These are phyloP conservation scores for Palloptera scutellata DNA, from an alignment of 2,888 invertebrate genomes.

Conservation along the genomic window DNA sequence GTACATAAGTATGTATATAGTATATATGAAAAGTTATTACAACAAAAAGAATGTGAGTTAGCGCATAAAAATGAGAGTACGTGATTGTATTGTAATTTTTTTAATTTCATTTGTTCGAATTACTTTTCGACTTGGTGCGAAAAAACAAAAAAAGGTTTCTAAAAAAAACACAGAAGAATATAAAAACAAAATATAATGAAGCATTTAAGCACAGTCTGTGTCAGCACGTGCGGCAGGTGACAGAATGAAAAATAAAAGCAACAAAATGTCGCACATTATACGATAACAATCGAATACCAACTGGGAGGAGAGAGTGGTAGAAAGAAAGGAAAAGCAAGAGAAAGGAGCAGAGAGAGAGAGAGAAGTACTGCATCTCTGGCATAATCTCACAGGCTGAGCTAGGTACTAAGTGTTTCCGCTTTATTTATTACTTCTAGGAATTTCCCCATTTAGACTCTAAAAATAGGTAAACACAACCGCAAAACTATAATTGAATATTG, in stretches of 20 bases:
- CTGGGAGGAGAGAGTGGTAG: too few species aligned
- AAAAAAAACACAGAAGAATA: too few species aligned
- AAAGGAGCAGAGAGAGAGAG: not conserved
- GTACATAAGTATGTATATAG: too few species aligned
- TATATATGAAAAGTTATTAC: too few species aligned
- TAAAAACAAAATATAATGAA: not conserved
- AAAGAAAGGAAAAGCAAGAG: too few species aligned
- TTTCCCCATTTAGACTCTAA: too few species aligned
- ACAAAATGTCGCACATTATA: too few species aligned
- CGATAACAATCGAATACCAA: too few species aligned
- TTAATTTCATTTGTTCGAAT: not conserved
- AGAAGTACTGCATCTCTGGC: not conserved
- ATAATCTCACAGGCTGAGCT: not conserved
- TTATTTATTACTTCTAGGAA: too few species aligned
- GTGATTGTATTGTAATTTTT: constrained; percentile 8
- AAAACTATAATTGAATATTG: too few species aligned
- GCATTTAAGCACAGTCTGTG: not conserved
- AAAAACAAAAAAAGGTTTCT: too few species aligned
- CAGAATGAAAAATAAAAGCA: not conserved
- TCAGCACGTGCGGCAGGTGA: not conserved
- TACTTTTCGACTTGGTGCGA: not conserved
- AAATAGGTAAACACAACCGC: too few species aligned
- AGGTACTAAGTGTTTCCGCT: not conserved
- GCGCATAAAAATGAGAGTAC: not conserved
- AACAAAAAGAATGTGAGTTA: constrained; percentile 1